Evolutionary conservation across 92 coral and sea anemone species (phyloP).

Genomic region (Anthopleura xanthogrammica): DNA sequence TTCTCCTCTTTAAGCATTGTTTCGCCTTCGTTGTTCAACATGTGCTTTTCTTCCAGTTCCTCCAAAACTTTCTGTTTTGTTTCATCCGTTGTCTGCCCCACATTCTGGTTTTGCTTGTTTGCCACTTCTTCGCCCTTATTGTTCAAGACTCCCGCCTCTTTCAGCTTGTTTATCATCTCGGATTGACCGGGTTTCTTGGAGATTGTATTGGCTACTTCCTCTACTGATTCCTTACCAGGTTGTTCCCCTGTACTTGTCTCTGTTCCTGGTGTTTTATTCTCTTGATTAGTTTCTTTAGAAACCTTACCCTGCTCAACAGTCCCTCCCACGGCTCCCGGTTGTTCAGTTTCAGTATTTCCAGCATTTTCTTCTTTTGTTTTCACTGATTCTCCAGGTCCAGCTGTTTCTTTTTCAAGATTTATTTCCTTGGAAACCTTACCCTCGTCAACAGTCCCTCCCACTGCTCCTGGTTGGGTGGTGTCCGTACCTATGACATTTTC

Average conservation of each 20-base stretch:
- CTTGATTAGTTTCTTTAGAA: neutral
- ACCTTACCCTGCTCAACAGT: neutral
- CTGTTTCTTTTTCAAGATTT: neutral
- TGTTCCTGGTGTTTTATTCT: neutral
- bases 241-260: neutral
- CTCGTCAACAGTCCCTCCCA: slow-evolving; percentile 1
- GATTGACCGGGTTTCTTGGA: slow-evolving; percentile 32
- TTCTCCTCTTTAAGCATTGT: slow-evolving; percentile 28
- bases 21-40: slow-evolving; percentile 29
- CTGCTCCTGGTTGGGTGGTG: neutral
- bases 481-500: neutral
- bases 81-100: slow-evolving; percentile 39
- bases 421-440: neutral
- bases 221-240: neutral
- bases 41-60: slow-evolving; percentile 13
- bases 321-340: slow-evolving; percentile 11
- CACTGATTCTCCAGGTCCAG: slow-evolving; percentile 1
- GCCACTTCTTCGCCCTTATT: slow-evolving; percentile 31
- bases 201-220: slow-evolving; percentile 24
- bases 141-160: slow-evolving; percentile 30
- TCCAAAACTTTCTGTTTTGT: slow-evolving; percentile 32
- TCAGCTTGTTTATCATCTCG: slow-evolving; percentile 31
- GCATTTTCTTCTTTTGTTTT: slow-evolving; percentile 1
- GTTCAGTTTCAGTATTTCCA: neutral
- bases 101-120: slow-evolving; percentile 23